Conservation (phyloP, 2,797 vertebrate species). For the Arctocebus calabarensis region DNA sequence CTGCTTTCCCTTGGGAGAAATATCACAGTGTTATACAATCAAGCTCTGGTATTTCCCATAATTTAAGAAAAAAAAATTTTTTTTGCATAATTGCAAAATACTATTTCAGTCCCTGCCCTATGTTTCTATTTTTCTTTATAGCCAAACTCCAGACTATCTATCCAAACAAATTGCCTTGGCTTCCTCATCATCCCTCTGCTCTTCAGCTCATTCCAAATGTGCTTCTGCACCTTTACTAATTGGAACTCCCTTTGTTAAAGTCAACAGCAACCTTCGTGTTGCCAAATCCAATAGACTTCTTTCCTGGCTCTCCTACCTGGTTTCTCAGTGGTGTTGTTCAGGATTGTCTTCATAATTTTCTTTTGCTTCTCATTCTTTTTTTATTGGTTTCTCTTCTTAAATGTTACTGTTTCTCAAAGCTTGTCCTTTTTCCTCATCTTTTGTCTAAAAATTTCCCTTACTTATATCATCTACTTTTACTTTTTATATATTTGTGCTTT, state of each 20-base stretch:
- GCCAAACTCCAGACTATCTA: background rate
- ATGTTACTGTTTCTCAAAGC: background rate
- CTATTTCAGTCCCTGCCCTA: background rate
- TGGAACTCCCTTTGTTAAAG: background rate
- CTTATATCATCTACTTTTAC: background rate
- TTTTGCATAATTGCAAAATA: background rate
- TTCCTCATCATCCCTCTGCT: background rate
- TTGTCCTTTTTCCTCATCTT: background rate
- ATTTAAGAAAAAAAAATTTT: background rate
- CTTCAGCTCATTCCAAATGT: background rate
- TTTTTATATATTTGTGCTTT: background rate
- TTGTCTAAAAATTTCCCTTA: background rate
- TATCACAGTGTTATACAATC: background rate
- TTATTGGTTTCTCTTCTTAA: background rate
- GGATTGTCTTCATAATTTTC: background rate
- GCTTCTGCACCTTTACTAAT: background rate
- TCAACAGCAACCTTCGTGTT: background rate
- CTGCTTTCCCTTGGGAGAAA: background rate
- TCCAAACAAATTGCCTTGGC: background rate
- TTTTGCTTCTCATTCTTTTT: background rate
- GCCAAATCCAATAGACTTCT: background rate
- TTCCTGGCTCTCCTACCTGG: background rate
- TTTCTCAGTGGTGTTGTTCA: background rate
- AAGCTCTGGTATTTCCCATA: background rate
- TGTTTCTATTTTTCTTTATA: conserved; percentile 9